phyloP scores from a whole-genome alignment of 2,113 vertebrate species.

The Lucifuga dentata region DNA sequence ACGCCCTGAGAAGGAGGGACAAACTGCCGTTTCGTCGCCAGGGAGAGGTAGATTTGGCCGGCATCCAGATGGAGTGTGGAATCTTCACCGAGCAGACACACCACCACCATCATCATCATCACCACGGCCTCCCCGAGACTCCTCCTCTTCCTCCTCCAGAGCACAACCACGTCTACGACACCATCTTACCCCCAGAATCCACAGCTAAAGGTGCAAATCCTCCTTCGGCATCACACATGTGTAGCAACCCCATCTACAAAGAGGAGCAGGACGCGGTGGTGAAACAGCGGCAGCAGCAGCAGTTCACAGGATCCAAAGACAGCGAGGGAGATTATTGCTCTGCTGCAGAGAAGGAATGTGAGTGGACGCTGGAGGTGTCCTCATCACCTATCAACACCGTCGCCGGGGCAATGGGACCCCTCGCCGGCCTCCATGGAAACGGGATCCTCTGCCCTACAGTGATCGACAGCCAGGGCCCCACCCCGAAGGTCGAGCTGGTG shows the following conservation, averaged over 20 bases:
- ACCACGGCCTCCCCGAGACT: conserved; percentile 85
- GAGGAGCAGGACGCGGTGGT: conserved; percentile 83
- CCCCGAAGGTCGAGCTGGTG: conserved; percentile 91
- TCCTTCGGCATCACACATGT: conserved; percentile 80
- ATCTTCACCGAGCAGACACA: conserved; percentile 87
- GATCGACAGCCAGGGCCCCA: conserved; percentile 90
- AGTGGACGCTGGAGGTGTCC: conserved; percentile 89
- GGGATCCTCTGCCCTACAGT: conserved; percentile 90
- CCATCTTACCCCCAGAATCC: conserved; percentile 86
- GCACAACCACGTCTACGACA: conserved; percentile 90
- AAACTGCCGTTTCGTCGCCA: conserved; percentile 91
- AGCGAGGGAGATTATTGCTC: conserved; percentile 84
- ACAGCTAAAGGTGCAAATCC: conserved; percentile 29
- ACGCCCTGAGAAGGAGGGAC: conserved; percentile 88
- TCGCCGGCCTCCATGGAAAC: conserved; percentile 86
- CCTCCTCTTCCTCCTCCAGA: conserved; percentile 76
- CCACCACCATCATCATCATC: conserved; percentile 72
- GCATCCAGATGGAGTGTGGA: conserved; percentile 91
- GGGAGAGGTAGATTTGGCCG: conserved; percentile 89
- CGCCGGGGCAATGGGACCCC: conserved; percentile 82
- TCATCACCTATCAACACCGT: conserved; percentile 90
- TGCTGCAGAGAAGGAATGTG: conserved; percentile 88
- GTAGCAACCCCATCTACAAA: conserved; percentile 91
- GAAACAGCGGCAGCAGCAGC: conserved; percentile 74
- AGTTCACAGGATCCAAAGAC: conserved; percentile 83